A percentile compares a stretch with the other conserved stretches of the same genome.
Evolutionary conservation across 2,888 invertebrate species (phyloP).

Genomic region (Chrysopilus asiliformis): DNA sequence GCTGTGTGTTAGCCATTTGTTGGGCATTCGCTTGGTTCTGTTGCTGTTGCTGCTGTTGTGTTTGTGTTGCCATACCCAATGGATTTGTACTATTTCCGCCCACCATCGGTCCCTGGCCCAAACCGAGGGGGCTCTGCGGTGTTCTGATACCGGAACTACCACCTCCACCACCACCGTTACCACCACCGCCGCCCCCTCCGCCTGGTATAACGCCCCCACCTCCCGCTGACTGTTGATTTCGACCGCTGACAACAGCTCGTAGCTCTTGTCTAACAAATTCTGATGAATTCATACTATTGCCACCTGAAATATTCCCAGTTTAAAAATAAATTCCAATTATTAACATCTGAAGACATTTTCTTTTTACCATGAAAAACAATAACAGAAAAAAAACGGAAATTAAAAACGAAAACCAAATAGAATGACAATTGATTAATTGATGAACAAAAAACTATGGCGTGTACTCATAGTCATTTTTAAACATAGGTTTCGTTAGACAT

Average conservation of each 20-base stretch:
- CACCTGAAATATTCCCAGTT: no score
- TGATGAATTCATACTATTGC: constrained; percentile 51
- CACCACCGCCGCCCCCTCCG: constrained; percentile 19
- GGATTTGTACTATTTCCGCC: constrained; percentile 29
- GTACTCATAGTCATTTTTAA: no score
- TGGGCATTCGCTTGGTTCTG: constrained; percentile 16
- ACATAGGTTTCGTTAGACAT: no score
- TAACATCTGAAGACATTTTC: no score
- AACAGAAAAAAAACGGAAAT: no score
- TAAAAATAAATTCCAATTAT: no score
- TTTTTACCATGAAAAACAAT: no score
- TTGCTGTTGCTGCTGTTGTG: constrained; percentile 16
- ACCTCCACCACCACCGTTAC: constrained; percentile 16
- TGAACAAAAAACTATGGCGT: no score
- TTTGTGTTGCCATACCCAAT: constrained; percentile 16
- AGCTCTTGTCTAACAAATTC: constrained; percentile 88
- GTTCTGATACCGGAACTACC: constrained; percentile 23
- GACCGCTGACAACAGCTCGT: constrained; percentile 74
- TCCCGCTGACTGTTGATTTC: constrained; percentile 42
- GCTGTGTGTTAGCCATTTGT: constrained; percentile 22
- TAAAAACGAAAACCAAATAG: no score
- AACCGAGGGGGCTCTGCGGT: constrained; percentile 32
- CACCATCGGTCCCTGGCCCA: constrained; percentile 28
- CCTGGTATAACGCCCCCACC: constrained; percentile 20
- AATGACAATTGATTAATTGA: no score